Conservation (phyloP, 2,113 vertebrate species). For the Tragelaphus imberbis region DNA sequence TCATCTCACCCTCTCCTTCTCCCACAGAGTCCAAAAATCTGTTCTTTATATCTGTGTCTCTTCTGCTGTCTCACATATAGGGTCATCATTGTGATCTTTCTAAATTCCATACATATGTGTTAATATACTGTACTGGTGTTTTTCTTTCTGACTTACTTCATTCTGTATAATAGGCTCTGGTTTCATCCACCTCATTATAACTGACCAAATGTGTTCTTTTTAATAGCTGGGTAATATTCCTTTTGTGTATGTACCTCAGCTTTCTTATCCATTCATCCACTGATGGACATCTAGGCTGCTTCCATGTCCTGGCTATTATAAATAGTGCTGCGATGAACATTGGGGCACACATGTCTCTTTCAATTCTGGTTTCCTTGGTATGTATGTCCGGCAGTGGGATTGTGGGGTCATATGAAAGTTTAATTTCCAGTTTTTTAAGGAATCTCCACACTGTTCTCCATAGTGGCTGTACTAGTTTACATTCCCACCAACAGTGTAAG, state of each 20-base stretch:
- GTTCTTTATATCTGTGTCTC: background rate
- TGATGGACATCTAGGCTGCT: background rate
- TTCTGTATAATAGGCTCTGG: background rate
- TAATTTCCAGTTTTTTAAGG: background rate
- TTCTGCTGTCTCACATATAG: background rate
- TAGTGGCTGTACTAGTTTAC: background rate
- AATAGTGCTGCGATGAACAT: background rate
- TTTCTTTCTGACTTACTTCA: background rate
- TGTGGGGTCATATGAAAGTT: background rate
- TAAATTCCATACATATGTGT: background rate
- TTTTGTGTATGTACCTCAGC: background rate
- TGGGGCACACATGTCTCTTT: background rate
- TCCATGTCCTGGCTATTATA: background rate
- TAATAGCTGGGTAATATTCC: background rate
- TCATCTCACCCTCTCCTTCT: background rate
- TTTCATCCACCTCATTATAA: background rate
- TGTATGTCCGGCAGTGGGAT: background rate
- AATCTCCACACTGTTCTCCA: background rate
- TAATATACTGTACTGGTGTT: background rate
- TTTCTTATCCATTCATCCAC: rapidly evolving
- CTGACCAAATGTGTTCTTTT: background rate
- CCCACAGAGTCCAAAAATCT: background rate
- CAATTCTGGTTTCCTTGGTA: background rate
- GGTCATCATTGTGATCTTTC: background rate
- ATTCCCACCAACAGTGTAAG: background rate